phyloP scores from a whole-genome alignment of 2,888 invertebrate genomes.

The Polydesmus complanatus region DNA sequence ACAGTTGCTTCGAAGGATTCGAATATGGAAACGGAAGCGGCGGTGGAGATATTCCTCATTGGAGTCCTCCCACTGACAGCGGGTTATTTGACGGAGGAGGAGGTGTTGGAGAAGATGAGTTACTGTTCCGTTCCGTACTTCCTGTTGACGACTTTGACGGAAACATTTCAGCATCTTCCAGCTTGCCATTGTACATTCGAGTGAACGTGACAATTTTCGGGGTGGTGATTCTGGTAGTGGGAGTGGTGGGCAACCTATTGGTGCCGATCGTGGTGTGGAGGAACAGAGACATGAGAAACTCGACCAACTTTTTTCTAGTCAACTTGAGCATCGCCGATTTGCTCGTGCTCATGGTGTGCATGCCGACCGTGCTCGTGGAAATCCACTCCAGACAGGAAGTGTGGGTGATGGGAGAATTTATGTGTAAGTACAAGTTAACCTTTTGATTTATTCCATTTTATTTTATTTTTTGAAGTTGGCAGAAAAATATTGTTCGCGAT shows the following conservation, averaged over 20 bases:
- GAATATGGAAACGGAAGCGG: too few species aligned
- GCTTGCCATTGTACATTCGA: conserved; percentile 69
- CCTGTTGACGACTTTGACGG: too few species aligned
- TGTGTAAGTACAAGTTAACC: conserved; percentile 60
- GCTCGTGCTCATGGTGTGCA: conserved; percentile 77
- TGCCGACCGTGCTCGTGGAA: conserved; percentile 86
- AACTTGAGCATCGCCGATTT: conserved; percentile 86
- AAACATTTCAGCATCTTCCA: too few species aligned
- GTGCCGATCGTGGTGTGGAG: conserved; percentile 83
- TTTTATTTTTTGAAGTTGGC: too few species aligned
- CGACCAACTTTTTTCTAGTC: conserved; percentile 86
- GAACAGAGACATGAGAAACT: conserved; percentile 86
- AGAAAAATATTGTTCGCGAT: too few species aligned
- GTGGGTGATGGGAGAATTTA: conserved; percentile 78
- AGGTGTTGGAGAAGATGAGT: too few species aligned
- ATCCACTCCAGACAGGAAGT: conserved; percentile 80
- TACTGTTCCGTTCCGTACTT: too few species aligned
- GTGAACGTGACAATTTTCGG: conserved; percentile 78
- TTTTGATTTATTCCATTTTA: too few species aligned
- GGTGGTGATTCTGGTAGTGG: conserved; percentile 72
- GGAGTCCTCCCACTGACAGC: too few species aligned
- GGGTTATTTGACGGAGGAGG: too few species aligned
- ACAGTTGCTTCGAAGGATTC: too few species aligned
- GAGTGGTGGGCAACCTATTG: conserved; percentile 83
- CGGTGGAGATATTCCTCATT: too few species aligned